phyloP scores from a whole-genome alignment of 2,797 vertebrate species.

The Cryptoblepharus egeriae region DNA sequence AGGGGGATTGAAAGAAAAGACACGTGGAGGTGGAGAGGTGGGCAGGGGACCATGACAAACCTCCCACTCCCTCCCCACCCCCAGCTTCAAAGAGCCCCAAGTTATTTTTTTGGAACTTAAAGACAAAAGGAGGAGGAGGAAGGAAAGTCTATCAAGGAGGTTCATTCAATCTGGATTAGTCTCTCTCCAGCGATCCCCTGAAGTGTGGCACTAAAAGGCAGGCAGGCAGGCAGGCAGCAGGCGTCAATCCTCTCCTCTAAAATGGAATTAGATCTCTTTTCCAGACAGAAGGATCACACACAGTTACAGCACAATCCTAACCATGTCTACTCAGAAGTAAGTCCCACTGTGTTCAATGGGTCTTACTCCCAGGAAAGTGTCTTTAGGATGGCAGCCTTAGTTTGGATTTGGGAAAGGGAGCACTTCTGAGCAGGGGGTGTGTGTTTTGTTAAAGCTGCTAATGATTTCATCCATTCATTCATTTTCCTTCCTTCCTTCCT shows the following conservation, averaged over 20 bases:
- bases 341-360: too few species aligned
- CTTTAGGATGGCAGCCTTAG: too few species aligned
- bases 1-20: background rate
- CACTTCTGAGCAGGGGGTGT: too few species aligned
- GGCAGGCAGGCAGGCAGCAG: conserved; percentile 36
- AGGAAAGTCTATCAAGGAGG: conserved; percentile 76
- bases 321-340: too few species aligned
- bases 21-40: conserved; percentile 51
- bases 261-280: conserved; percentile 27
- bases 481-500: too few species aligned
- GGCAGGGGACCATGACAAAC: conserved; percentile 49
- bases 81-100: too few species aligned
- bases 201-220: conserved; percentile 32
- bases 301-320: too few species aligned
- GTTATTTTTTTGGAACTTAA: too few species aligned
- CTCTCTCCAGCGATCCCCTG: conserved; percentile 72
- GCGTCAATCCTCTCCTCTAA: conserved; percentile 40
- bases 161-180: conserved; percentile 87
- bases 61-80: too few species aligned
- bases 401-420: background rate
- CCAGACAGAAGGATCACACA: background rate
- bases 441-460: too few species aligned
- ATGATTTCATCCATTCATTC: too few species aligned
- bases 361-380: too few species aligned
- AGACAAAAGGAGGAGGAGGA: background rate